phyloP scores from a whole-genome alignment of 1,140 invertebrate species.

The Magallana ariakensis region DNA sequence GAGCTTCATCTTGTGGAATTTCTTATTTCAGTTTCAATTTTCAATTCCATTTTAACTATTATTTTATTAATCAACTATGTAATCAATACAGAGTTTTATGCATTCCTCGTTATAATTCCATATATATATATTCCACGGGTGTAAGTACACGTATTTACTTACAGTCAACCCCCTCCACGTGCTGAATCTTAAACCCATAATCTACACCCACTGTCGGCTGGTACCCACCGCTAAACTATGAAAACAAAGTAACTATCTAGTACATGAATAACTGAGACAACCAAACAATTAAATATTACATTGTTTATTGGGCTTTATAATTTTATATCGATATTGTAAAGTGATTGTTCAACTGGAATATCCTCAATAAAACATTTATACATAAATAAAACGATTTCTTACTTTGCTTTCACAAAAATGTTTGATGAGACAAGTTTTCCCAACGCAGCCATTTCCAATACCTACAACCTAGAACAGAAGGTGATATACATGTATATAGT shows the following conservation, averaged over 20 bases:
- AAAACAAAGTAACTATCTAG: constrained; percentile 48
- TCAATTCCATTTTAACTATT: too few relatives aligned
- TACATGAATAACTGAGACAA: neutral
- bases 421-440: constrained; percentile 78
- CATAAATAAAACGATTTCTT: constrained; percentile 12
- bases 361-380: too few relatives aligned
- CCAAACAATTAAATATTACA: too few relatives aligned
- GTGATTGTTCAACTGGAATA: too few relatives aligned
- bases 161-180: constrained; percentile 71
- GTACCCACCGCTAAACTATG: constrained; percentile 74
- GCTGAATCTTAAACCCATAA: constrained; percentile 78
- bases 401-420: constrained; percentile 79
- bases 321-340: too few relatives aligned
- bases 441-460: constrained; percentile 73
- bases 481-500: neutral
- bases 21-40: too few relatives aligned
- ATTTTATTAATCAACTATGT: too few relatives aligned
- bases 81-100: too few relatives aligned
- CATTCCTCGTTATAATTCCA: too few relatives aligned
- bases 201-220: constrained; percentile 79
- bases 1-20: too few relatives aligned
- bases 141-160: constrained; percentile 39
- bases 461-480: constrained; percentile 70
- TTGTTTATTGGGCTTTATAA: too few relatives aligned
- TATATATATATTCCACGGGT: too few relatives aligned